phyloP scores from a whole-genome alignment of 2,113 vertebrate genomes.

The Osmerus mordax region DNA sequence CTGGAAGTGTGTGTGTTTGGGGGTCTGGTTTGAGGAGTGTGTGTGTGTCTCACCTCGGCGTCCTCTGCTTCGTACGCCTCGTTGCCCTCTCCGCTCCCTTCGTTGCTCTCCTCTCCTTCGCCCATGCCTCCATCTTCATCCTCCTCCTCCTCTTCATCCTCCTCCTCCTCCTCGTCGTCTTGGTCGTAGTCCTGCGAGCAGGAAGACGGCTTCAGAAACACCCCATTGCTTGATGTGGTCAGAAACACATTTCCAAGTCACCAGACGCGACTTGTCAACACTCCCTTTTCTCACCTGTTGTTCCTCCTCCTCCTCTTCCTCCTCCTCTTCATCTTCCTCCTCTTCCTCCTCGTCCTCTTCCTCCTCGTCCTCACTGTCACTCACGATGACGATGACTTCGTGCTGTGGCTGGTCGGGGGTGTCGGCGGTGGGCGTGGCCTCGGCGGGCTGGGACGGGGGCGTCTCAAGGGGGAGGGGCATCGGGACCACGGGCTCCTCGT shows the following conservation, averaged over 20 bases:
- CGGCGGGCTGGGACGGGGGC: conserved; percentile 68
- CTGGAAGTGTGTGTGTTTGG: conserved; percentile 12
- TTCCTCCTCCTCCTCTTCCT: conserved; percentile 38
- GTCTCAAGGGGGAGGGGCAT: conserved; percentile 76
- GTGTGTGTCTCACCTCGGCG: conserved; percentile 74
- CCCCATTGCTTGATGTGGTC: neutral
- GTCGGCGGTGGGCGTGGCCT: conserved; percentile 65
- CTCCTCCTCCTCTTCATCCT: conserved; percentile 89
- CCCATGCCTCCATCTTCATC: conserved; percentile 90
- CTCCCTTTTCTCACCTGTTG: too few species aligned
- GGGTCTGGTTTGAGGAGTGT: neutral
- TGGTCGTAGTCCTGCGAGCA: conserved; percentile 74
- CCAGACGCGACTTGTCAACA: too few species aligned
- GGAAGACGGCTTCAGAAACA: neutral
- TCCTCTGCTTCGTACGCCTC: conserved; percentile 91
- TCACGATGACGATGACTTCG: conserved; percentile 91
- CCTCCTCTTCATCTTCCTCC: conserved; percentile 65
- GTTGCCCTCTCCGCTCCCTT: conserved; percentile 86
- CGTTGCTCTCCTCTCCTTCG: conserved; percentile 93
- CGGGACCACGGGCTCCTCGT: conserved; percentile 74
- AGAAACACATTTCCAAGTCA: too few species aligned
- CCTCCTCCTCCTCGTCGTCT: conserved; percentile 87
- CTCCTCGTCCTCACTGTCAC: conserved; percentile 88
- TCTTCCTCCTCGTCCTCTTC: conserved; percentile 88
- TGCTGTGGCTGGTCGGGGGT: conserved; percentile 74